Conservation (phyloP, 2,113 vertebrate genomes). For the Desmodus rotundus region DNA sequence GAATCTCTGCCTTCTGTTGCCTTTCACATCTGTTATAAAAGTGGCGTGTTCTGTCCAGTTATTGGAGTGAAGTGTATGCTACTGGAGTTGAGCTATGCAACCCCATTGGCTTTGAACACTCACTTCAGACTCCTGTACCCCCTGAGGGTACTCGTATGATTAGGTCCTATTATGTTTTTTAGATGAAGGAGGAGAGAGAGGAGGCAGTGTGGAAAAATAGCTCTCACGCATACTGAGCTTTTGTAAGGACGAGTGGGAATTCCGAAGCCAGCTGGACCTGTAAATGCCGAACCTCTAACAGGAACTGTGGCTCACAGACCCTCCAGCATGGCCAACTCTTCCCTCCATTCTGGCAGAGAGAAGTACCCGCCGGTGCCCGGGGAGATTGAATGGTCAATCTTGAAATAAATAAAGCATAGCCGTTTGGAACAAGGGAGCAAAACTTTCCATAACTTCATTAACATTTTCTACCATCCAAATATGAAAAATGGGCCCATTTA, state of each 20-base stretch:
- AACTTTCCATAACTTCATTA: constrained; percentile 68
- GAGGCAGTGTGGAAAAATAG: not conserved
- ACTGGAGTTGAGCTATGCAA: not conserved
- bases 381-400: constrained; percentile 34
- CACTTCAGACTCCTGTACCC: not conserved
- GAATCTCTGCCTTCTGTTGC: not conserved
- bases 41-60: not conserved
- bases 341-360: not conserved
- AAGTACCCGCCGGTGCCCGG: constrained; percentile 62
- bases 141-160: too few relatives aligned
- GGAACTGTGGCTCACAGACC: not conserved
- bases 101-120: not conserved
- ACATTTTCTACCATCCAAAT: constrained; percentile 74
- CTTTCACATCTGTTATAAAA: not conserved
- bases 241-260: not conserved
- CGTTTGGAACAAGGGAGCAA: constrained; percentile 40
- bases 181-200: not conserved
- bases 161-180: not conserved
- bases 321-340: not conserved
- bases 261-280: not conserved
- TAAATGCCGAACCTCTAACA: not conserved
- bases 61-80: not conserved
- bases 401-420: constrained; percentile 48
- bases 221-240: not conserved
- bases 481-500: constrained; percentile 75